phyloP scores from a whole-genome alignment of 2,888 invertebrate genomes.

The Trypoxylon attenuatum region DNA sequence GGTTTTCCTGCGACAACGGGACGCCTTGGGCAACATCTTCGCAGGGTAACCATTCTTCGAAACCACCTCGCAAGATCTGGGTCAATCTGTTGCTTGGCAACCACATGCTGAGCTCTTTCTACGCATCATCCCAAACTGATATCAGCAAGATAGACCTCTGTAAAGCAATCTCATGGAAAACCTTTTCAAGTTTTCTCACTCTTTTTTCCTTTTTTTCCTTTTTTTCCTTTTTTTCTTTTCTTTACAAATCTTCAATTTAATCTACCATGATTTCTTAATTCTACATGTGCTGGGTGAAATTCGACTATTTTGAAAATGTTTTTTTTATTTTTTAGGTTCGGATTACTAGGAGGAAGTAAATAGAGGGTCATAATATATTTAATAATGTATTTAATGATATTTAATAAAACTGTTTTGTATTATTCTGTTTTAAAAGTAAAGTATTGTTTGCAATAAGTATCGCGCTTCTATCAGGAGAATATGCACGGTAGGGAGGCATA shows the following conservation, averaged over 20 bases:
- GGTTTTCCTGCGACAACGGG: conserved; percentile 33
- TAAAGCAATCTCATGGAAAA: background rate
- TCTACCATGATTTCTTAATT: no score
- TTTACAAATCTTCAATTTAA: background rate
- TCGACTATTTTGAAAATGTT: no score
- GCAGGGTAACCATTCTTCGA: conserved; percentile 32
- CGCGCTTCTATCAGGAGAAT: no score
- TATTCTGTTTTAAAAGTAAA: no score
- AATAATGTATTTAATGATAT: no score
- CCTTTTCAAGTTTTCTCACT: background rate
- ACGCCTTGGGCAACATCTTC: conserved; percentile 40
- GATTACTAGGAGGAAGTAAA: no score
- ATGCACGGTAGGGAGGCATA: no score
- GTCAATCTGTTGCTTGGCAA: conserved; percentile 67
- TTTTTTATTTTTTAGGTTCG: no score
- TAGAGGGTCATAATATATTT: no score
- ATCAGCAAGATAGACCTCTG: background rate
- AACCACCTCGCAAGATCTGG: conserved; percentile 54
- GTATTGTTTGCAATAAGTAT: no score
- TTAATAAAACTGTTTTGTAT: no score
- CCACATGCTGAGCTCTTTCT: conserved; percentile 55
- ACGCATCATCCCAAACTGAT: conserved; percentile 54
- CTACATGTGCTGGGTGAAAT: no score
- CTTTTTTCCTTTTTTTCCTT: background rate
- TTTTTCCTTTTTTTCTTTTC: background rate